Base-by-base conservation (phyloP, 2,888 invertebrate species). In the Andrena hattorfiana region DNA sequence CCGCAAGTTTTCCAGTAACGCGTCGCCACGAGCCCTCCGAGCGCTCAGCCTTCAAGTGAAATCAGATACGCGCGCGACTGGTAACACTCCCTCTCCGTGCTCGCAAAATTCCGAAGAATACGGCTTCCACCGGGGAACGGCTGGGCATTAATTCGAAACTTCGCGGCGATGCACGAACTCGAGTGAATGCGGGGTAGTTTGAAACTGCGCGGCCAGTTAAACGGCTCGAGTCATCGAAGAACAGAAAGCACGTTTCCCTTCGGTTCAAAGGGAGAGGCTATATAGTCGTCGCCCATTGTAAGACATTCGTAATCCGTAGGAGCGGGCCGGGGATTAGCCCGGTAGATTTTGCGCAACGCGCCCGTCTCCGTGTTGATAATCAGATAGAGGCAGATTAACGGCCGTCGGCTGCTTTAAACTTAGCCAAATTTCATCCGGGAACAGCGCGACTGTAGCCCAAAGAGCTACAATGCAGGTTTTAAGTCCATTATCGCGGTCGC, bases 281-380 rank as follows among this genome's bases (percentile, higher is more conserved):
- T 59, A 70, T 35, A 59, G 59, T 59, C 69, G 28, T 28, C 54
- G 69, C 42, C n/a, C 69, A 70, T 72, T 79, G 81, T 72, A 81
- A 83, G 77, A 82, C 82, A 82, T 85, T 71, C 80, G 82, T 86
- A 87, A 87, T 88, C 84, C 88, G 49, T 28, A 42, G 84, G 60
- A 83, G 79, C 51, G 59, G 73, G 16, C 20, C 23, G 42, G 28
- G 77, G 88, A 88, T 88, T 88, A 87, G 59, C 42, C 42, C 16
- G 66, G 20, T 49, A 76, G 77, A 74, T 85, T 77, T 83, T 56
- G 68, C 42, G 76, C 70, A 81, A 80, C 30, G 42, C 59, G 30
- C 2, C 30, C 60, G 28, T 26, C 59, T 16, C 42, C 66, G 13
- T n/a, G 63, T 64, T 70, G 82, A 70, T 77, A 77, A 82, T 77